These are phyloP conservation scores for Melanostoma mellinum DNA, from an alignment of 2,888 invertebrate species.

Conservation along the genomic window DNA sequence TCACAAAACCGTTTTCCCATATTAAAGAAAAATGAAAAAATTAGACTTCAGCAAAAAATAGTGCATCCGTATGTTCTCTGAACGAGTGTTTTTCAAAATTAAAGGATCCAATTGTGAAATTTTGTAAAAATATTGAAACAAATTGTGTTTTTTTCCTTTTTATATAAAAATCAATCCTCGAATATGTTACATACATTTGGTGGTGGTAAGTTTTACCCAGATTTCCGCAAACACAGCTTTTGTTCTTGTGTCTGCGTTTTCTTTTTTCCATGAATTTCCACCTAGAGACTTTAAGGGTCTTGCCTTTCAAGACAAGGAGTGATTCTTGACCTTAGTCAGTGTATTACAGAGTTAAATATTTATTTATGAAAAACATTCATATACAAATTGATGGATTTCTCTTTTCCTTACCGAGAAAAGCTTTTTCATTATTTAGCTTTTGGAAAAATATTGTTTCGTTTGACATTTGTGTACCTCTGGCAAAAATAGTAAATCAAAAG, in stretches of 20 bases:
- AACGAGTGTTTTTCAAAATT: slow-evolving; percentile 16
- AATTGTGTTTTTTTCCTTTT: slow-evolving; percentile 7
- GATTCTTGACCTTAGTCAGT: slow-evolving; percentile 16
- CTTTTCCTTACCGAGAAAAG: too few species aligned
- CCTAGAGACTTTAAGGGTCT: slow-evolving; percentile 5
- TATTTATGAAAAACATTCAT: too few species aligned
- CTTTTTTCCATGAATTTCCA: background rate
- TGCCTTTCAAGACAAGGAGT: background rate
- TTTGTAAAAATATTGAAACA: background rate
- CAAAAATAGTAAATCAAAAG: slow-evolving; percentile 46
- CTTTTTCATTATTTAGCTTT: slow-evolving; percentile 23
- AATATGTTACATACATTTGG: slow-evolving; percentile 69
- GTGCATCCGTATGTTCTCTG: slow-evolving; percentile 30
- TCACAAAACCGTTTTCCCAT: background rate
- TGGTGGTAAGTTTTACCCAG: slow-evolving; percentile 58
- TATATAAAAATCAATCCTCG: slow-evolving; percentile 54
- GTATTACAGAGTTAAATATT: slow-evolving; percentile 25
- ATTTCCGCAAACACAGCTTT: slow-evolving; percentile 21
- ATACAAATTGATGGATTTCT: too few species aligned
- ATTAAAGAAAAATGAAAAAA: slow-evolving; percentile 47
- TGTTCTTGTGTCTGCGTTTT: background rate
- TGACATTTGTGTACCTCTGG: slow-evolving; percentile 42
- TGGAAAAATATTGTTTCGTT: slow-evolving; percentile 7
- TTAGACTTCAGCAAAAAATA: slow-evolving; percentile 29
- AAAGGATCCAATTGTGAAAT: slow-evolving; percentile 9